Conservation (phyloP, 2,113 vertebrate species). For the Pluvianellus socialis region DNA sequence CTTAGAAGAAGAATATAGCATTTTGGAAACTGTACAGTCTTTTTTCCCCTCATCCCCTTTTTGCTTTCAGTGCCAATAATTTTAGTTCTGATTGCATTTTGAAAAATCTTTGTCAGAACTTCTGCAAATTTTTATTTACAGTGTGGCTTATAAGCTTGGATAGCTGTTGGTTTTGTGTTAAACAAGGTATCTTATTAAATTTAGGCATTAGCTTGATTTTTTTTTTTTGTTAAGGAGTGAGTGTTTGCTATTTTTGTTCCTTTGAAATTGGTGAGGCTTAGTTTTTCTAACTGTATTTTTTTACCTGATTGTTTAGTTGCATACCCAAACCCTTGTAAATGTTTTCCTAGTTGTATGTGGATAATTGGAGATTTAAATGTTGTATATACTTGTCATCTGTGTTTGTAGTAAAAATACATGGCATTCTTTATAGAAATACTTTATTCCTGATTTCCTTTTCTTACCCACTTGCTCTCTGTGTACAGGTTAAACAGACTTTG, state of each 20-base stretch:
- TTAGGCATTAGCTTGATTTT: conserved; percentile 39
- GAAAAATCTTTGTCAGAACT: conserved; percentile 32
- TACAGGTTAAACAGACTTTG: conserved; percentile 66
- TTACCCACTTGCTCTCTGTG: conserved; percentile 41
- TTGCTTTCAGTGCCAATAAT: conserved; percentile 72
- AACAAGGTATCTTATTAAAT: conserved; percentile 31
- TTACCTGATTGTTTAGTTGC: conserved; percentile 67
- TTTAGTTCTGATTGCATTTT: conserved; percentile 59
- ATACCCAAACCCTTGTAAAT: conserved; percentile 70
- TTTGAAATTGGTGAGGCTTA: conserved; percentile 43
- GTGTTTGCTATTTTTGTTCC: conserved; percentile 48
- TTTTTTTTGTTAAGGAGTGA: conserved; percentile 9
- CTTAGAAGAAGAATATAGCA: conserved; percentile 34
- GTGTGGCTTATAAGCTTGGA: conserved; percentile 42
- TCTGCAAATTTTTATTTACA: conserved; percentile 9
- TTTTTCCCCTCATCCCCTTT: conserved; percentile 46
- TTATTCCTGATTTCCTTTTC: conserved; percentile 70
- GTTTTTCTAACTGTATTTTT: conserved; percentile 53
- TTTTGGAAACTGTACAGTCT: conserved; percentile 60
- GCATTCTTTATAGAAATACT: conserved; percentile 61
- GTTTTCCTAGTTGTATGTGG: conserved; percentile 66
- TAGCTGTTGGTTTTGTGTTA: conserved; percentile 48
- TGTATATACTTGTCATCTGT: conserved; percentile 69
- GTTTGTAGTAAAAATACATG: conserved; percentile 73
- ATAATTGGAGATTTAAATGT: conserved; percentile 63